Evolutionary conservation across 2,888 invertebrate species (phyloP), one percentile per base, ranked within the genome.

Genomic region (Holacanthella duospinosa): DNA sequence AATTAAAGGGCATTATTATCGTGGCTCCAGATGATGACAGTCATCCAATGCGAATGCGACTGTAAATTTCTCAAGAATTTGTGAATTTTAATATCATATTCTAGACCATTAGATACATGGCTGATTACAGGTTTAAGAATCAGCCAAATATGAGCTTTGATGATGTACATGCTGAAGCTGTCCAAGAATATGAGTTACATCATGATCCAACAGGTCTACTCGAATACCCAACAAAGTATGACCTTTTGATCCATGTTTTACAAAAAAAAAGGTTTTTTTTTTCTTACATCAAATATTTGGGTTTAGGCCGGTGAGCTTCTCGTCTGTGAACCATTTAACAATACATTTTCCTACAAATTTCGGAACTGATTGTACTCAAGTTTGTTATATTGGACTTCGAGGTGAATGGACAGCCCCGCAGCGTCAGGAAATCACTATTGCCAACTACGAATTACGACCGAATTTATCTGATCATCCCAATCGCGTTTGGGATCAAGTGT

Each of bases 101-200:
- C 12, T 43, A 6, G n/a, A 21, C 3, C 12, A 29, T 2, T 44
- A 43, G 12, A 44, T 26, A 9, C 19, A 24, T 21, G n/a, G 43
- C 12, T 59, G 2, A 1, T 21, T 43, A 6, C 26, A 92, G 95
- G 71, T 96, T 84, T 77, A 96, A 95, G 80, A 96, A 96, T 79
- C 83, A 89, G 65, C 91, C 91, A 1, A 84, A 86, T 73, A 93
- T 97, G 94, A 88, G 91, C 26, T 97, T 99, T 80, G 95, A 95
- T 80, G 90, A 95, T 80, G 84, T 83, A 1, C 75, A 78, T 12
- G 78, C 79, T 59, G 82, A 83, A 73, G 81, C 93, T 4, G 94
- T 95, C 76, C 94, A 96, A 79, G 87, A 89, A 75, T 90, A 95
- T 81, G 90, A 93, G 72, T 78, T 96, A 58, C 84, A 86, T 68